Conservation (phyloP, 2,113 vertebrate genomes). For the Toxostoma redivivum region DNA sequence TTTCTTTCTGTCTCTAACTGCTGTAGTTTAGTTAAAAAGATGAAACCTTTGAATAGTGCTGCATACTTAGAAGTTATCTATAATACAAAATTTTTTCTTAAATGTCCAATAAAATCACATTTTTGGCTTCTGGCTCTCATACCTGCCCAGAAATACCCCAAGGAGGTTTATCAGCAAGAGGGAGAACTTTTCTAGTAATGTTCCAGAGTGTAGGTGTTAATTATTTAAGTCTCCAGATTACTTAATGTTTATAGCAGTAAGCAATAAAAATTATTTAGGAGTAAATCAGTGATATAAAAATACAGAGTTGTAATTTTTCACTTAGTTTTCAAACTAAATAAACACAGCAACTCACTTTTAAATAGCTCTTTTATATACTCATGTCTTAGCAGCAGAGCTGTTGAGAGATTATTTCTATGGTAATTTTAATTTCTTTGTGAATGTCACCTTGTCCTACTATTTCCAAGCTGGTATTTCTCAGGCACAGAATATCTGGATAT, state of each 20-base stretch:
- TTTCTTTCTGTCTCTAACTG: neutral
- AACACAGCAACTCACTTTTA: neutral
- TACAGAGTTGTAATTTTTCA: neutral
- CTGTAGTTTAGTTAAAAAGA: neutral
- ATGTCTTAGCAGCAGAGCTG: neutral
- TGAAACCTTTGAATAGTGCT: neutral
- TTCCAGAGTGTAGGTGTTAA: neutral
- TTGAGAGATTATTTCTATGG: neutral
- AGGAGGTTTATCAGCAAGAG: neutral
- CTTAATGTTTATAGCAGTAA: neutral
- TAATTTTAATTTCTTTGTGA: neutral
- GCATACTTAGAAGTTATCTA: neutral
- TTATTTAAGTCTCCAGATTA: neutral
- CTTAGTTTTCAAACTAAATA: neutral
- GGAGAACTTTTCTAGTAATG: neutral
- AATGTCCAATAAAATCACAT: neutral
- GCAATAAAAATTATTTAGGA: neutral
- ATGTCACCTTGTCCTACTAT: neutral
- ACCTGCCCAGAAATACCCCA: neutral
- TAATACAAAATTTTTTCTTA: neutral
- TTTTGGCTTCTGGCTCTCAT: neutral
- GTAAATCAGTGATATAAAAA: neutral
- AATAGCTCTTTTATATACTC: neutral
- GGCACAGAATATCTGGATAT: neutral
- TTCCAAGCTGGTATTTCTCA: neutral